phyloP scores from a whole-genome alignment of 2,113 vertebrate species.

The Symphodus melops region DNA sequence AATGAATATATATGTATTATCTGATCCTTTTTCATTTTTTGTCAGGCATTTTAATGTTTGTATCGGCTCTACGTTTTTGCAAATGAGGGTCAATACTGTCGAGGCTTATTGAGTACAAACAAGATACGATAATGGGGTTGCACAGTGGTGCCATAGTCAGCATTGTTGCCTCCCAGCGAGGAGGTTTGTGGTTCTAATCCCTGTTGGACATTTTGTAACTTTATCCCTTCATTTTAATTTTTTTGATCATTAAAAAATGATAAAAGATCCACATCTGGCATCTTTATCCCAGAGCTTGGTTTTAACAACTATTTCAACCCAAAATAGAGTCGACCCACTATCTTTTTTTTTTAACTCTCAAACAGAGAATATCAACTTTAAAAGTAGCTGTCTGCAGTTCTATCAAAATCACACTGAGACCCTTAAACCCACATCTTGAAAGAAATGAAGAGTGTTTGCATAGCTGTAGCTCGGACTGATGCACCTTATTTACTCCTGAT shows the following conservation, averaged over 20 bases:
- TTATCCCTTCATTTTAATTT: background rate
- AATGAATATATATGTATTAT: too few relatives aligned
- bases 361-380: background rate
- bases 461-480: background rate
- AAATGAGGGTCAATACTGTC: too few relatives aligned
- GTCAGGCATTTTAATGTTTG: too few relatives aligned
- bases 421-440: background rate
- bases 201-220: background rate
- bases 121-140: too few relatives aligned
- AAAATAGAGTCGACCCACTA: background rate
- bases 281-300: too few relatives aligned
- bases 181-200: too few relatives aligned
- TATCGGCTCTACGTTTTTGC: too few relatives aligned
- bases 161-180: too few relatives aligned
- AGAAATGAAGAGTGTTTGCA: background rate
- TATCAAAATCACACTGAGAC: conserved; percentile 1
- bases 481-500: conserved; percentile 25
- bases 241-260: background rate
- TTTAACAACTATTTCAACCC: background rate
- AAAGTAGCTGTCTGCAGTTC: background rate
- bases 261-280: background rate
- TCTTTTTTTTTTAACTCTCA: background rate
- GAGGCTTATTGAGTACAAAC: too few relatives aligned
- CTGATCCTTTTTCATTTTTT: too few relatives aligned
- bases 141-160: too few relatives aligned